Evolutionary conservation across 2,797 vertebrate genomes (phyloP), one percentile per base, ranked within the genome.

Genomic region (Psittacula echo): DNA sequence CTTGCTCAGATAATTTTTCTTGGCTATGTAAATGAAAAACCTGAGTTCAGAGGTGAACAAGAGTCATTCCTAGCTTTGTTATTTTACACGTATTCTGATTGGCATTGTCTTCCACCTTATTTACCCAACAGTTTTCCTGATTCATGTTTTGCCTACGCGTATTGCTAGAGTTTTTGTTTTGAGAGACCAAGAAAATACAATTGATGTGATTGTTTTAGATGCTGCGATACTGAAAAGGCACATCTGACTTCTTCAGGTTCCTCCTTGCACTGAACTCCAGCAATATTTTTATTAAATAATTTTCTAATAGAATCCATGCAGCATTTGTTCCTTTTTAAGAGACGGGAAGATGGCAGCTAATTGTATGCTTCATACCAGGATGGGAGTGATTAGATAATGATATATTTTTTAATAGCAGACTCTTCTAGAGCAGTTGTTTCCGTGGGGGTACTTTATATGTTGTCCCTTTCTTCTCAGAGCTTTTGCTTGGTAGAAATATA

Each of bases 371-470:
- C 41, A 13, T 51, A 50, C 24, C 34, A 81, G 85, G 87, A 81
- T 87, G 78, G 68, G 89, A 95, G 51, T 1, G 27, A 96, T 85
- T 86, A 92, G 70, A 54, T 83, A 87, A 89, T 92, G 67, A 87
- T 6, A 6, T 21, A 86, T 87, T 92, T 92, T 88, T 64, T 64
- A 84, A 64, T 4, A 70, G 65, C 18, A 89, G 66, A 70, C 58
- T 41, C 68, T 91, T 87, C 68, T 53, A 41, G 68, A 77, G 24
- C 39, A 68, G 17, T 19, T 70, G 34, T 75, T 92, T 70, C 53
- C 73, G 10, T 21, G 53, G 39, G 24, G 61, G 42, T 45, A 72
- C 42, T 82, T 87, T 20, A 21, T 77, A 29, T 51, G 41, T 58
- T 87, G 56, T 41, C 71, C 68, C 51, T 89, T 62, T 80, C 70